Evolutionary conservation across 2,113 vertebrate species (phyloP).

Genomic region (Lynx canadensis): DNA sequence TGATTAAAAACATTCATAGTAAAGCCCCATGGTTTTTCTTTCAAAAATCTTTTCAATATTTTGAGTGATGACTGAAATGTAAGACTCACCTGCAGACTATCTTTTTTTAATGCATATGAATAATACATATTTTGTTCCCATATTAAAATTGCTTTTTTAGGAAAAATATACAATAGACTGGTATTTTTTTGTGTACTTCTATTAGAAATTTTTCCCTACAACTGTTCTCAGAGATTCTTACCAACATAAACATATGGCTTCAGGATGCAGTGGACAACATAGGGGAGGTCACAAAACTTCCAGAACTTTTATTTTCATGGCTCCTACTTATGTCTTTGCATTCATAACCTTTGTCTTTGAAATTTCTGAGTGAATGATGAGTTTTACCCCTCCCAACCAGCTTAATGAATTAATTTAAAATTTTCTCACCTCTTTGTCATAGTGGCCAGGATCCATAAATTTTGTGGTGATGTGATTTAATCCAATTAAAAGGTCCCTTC

Average conservation of each 20-base stretch:
- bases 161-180: not conserved
- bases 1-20: conserved; percentile 6
- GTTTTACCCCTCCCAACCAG: conserved; percentile 29
- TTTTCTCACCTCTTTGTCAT: conserved; percentile 69
- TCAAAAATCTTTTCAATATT: conserved; percentile 10
- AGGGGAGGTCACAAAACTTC: not conserved
- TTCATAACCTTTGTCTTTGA: conserved; percentile 37
- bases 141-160: conserved; percentile 21
- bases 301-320: conserved; percentile 31
- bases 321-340: conserved; percentile 1
- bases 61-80: not conserved
- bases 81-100: not conserved
- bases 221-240: not conserved
- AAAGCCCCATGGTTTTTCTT: not conserved
- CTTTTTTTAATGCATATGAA: not conserved
- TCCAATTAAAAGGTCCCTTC: conserved; percentile 72
- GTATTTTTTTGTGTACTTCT: not conserved
- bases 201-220: not conserved
- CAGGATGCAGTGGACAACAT: not conserved
- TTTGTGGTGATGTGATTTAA: conserved; percentile 72
- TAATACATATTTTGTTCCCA: not conserved
- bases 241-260: not conserved
- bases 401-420: conserved; percentile 74
- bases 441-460: conserved; percentile 73
- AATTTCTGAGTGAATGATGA: conserved; percentile 58